Conservation (phyloP, 2,113 vertebrate genomes). For the Lampris megalopsis region DNA sequence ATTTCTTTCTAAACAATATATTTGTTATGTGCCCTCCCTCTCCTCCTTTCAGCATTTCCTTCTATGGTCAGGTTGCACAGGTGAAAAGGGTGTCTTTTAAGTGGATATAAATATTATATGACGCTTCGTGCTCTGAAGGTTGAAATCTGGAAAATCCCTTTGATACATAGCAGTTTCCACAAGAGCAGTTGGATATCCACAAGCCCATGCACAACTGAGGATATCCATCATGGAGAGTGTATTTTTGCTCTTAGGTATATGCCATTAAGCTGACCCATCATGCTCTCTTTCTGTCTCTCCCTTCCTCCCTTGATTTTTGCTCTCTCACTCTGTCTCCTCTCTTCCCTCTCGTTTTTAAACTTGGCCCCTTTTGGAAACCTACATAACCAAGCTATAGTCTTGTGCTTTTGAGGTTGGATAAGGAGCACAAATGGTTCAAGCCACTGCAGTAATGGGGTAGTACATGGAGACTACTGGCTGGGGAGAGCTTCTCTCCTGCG, state of each 20-base stretch:
- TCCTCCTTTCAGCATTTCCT: too few species aligned
- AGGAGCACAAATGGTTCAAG: constrained; percentile 35
- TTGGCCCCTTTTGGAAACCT: background rate
- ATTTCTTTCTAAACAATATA: too few species aligned
- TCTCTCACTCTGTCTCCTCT: constrained; percentile 5
- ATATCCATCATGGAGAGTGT: too few species aligned
- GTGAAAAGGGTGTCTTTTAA: too few species aligned
- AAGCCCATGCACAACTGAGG: too few species aligned
- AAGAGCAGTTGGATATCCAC: constrained; percentile 8
- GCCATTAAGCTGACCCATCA: too few species aligned
- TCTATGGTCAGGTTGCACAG: too few species aligned
- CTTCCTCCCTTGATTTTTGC: background rate
- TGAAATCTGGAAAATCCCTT: background rate
- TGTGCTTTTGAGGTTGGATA: constrained; percentile 38
- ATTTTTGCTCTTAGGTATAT: too few species aligned
- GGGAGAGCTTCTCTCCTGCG: background rate
- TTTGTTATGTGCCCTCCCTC: too few species aligned
- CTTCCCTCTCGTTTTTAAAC: background rate
- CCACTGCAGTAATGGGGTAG: background rate
- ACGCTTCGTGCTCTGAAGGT: too few species aligned
- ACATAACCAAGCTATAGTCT: constrained; percentile 32
- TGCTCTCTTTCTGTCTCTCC: background rate
- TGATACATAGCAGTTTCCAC: constrained; percentile 3
- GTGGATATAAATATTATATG: too few species aligned
- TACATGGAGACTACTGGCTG: background rate